Percentiles rank a stretch among this genome's conserved stretches.
These are phyloP conservation scores for Agonopterix alstromeriana DNA, from an alignment of 2,888 invertebrate genomes.

Conservation along the genomic window DNA sequence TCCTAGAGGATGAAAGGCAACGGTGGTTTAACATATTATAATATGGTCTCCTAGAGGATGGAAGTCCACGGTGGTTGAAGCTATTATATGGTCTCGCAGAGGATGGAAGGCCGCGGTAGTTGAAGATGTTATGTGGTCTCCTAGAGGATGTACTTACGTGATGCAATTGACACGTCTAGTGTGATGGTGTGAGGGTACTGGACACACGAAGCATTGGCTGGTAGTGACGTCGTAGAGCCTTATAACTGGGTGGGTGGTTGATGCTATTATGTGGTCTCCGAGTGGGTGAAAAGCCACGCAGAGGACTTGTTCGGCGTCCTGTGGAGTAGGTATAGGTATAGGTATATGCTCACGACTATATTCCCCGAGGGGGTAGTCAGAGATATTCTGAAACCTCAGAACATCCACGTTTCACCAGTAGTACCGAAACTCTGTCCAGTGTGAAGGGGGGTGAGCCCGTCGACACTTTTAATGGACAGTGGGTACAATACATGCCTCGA, in stretches of 20 bases:
- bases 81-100: slow-evolving; percentile 94
- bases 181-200: slow-evolving; percentile 91
- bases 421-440: too few species aligned
- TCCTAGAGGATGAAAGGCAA: too few species aligned
- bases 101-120: slow-evolving; percentile 91
- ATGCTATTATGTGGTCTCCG: slow-evolving; percentile 95
- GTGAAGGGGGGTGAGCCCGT: too few species aligned
- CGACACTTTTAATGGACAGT: too few species aligned
- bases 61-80: slow-evolving; percentile 95
- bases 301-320: slow-evolving; percentile 94
- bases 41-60: slow-evolving; percentile 88
- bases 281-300: slow-evolving; percentile 96
- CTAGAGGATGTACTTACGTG: slow-evolving; percentile 64
- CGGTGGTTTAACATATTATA: too few species aligned
- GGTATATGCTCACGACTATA: too few species aligned
- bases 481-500: too few species aligned
- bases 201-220: slow-evolving; percentile 95
- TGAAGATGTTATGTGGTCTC: too few species aligned
- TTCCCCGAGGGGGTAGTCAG: too few species aligned
- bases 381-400: too few species aligned
- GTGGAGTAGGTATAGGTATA: too few species aligned
- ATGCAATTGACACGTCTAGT: slow-evolving; percentile 85
- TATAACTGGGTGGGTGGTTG: slow-evolving; percentile 93
- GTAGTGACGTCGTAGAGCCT: slow-evolving; percentile 97
- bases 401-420: too few species aligned